phyloP scores from a whole-genome alignment of 2,113 vertebrate genomes.

The Dicaeum eximium region DNA sequence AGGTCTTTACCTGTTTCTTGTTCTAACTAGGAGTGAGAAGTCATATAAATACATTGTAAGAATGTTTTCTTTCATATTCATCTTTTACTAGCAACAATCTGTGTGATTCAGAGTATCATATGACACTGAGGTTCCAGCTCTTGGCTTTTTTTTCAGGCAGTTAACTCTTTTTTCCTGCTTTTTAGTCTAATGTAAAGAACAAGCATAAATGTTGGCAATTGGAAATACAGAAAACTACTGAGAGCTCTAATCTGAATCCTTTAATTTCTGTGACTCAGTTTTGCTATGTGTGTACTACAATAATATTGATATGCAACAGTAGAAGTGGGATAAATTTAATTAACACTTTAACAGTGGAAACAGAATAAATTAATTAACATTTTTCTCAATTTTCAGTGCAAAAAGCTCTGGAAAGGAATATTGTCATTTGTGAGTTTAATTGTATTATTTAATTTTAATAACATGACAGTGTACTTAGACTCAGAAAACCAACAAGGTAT shows the following conservation, averaged over 20 bases:
- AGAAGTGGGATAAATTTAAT: neutral
- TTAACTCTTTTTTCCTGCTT: neutral
- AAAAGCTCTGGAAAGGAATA: neutral
- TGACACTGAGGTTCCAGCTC: neutral
- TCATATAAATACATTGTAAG: neutral
- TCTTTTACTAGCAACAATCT: neutral
- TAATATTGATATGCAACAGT: neutral
- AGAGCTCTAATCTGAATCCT: neutral
- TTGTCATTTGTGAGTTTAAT: neutral
- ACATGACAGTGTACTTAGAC: neutral
- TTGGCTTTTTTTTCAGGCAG: neutral
- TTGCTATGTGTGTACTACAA: neutral
- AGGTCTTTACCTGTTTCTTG: neutral
- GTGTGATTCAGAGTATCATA: neutral
- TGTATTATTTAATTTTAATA: neutral
- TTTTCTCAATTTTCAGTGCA: neutral
- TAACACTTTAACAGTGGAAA: neutral
- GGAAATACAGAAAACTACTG: neutral
- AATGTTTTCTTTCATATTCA: neutral
- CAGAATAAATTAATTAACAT: neutral
- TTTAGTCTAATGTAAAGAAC: neutral
- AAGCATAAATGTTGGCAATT: neutral
- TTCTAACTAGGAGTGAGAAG: neutral
- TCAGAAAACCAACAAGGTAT: neutral
- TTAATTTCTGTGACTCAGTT: neutral